Evolutionary conservation across 1,140 invertebrate species (phyloP).

Genomic region (Drosophila grimshawi): DNA sequence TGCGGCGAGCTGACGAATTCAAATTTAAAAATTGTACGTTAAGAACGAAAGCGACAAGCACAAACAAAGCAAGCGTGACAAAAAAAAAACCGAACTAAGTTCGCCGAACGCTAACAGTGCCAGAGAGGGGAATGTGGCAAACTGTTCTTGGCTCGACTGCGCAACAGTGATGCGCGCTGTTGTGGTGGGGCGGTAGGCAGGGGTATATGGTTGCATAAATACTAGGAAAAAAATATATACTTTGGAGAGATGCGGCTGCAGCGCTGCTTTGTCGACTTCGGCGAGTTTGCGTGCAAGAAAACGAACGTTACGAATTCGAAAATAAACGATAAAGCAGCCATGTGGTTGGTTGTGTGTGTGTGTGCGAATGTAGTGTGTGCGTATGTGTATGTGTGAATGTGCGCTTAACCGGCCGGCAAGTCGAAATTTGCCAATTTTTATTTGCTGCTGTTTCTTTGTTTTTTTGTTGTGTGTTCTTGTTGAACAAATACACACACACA

Average conservation of each 20-base stretch:
- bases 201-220: slow-evolving; percentile 56
- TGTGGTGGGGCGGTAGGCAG: slow-evolving; percentile 7
- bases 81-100: slow-evolving; percentile 12
- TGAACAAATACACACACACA: slow-evolving; percentile 43
- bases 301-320: slow-evolving; percentile 70
- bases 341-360: slow-evolving; percentile 13
- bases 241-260: slow-evolving; percentile 17
- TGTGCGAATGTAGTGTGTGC: slow-evolving; percentile 22
- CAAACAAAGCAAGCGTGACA: slow-evolving; percentile 11
- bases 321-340: slow-evolving; percentile 43
- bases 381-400: slow-evolving; percentile 9
- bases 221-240: slow-evolving; percentile 61
- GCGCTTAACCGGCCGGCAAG: slow-evolving; percentile 61
- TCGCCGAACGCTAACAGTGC: not conserved
- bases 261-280: slow-evolving; percentile 60
- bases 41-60: slow-evolving; percentile 39
- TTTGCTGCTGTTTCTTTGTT: slow-evolving; percentile 35
- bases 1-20: slow-evolving; percentile 47
- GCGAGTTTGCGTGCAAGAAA: slow-evolving; percentile 28
- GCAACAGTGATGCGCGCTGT: slow-evolving; percentile 26
- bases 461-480: slow-evolving; percentile 36
- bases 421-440: slow-evolving; percentile 16
- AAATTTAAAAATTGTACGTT: slow-evolving; percentile 69
- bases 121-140: slow-evolving; percentile 23
- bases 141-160: slow-evolving; percentile 35